Evolutionary conservation across 2,888 invertebrate species (phyloP), one percentile per base, ranked within the genome.

Genomic region (Nemotelus pantherinus): DNA sequence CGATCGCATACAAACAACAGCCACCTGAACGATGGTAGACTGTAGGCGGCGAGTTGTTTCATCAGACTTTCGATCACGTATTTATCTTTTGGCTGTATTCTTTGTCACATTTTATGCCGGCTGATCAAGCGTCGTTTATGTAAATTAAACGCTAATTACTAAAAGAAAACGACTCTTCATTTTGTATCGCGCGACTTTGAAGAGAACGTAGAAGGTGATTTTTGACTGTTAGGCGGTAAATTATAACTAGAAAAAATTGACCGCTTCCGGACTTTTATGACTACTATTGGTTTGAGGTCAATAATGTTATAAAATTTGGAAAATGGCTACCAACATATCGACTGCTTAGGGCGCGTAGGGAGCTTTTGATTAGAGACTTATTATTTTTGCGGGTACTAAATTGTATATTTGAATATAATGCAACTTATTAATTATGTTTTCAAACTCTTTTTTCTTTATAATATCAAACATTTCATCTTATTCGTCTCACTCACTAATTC

Each of bases 91-190:
- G 3, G 47, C 39, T 39, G 48, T 70, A 70, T 74, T 63, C 48
- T 41, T 47, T 74, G 74, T 74, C 60, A 63, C 74, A 74, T 74
- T 74, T 57, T 63, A 63, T 48, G 74, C 41, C 70, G 70, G 55
- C 53, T 47, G 74, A 74, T 74, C 74, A 74, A 74, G 74, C 74
- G 74, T 25, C 25, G 25, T 74, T 74, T 74, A 74, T 74, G 74
- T 60, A 74, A 74, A 74, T 74, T 74, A 63, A 74, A 74, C 74
- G 74, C 74, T 74, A 74, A 74, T 74, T 74, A 74, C 45, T 60
- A 48, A 25, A 25, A 47, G 63, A 74, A 74, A 60, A 48, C 60
- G n/a, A 47, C 48, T 48, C 43, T 9, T 39, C 9, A 10, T 74
- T 60, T 74, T 60, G 63, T 74, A 41, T 70, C 41, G 9, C 4